phyloP scores from a whole-genome alignment of 2,797 vertebrate genomes.

The Crotalus adamanteus region DNA sequence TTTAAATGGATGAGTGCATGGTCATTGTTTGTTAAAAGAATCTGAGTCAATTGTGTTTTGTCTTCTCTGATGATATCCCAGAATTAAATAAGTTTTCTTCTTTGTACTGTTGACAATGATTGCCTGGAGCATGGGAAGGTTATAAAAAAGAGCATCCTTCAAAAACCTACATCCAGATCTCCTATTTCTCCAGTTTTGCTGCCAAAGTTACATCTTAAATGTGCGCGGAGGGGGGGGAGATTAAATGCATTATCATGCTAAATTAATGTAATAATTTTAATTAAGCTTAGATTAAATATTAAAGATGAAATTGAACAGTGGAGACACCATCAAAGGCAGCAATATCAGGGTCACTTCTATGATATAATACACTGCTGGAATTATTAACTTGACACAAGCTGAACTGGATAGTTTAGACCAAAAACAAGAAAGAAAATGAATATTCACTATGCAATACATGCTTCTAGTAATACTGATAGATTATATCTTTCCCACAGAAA shows the following conservation, averaged over 20 bases:
- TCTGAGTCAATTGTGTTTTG: neutral
- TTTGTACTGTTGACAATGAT: neutral
- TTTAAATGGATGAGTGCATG: constrained; percentile 6
- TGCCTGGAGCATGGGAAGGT: neutral
- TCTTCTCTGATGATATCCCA: neutral
- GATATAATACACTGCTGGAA: neutral
- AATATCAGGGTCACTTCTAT: neutral
- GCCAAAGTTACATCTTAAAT: neutral
- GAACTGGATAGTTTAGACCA: neutral
- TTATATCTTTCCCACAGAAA: neutral
- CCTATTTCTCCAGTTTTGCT: neutral
- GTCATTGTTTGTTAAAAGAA: neutral
- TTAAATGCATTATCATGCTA: neutral
- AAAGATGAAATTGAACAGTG: neutral
- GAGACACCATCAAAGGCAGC: neutral
- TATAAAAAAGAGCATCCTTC: neutral
- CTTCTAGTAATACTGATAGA: neutral
- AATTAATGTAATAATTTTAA: neutral
- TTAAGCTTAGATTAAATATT: neutral
- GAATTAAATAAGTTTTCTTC: neutral
- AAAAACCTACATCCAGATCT: neutral
- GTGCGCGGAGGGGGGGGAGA: neutral
- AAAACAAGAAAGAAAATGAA: neutral
- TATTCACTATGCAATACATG: neutral
- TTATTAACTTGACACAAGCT: neutral